These are phyloP conservation scores for Pagetopsis macropterus DNA, from an alignment of 2,797 vertebrate genomes.

Conservation along the genomic window DNA sequence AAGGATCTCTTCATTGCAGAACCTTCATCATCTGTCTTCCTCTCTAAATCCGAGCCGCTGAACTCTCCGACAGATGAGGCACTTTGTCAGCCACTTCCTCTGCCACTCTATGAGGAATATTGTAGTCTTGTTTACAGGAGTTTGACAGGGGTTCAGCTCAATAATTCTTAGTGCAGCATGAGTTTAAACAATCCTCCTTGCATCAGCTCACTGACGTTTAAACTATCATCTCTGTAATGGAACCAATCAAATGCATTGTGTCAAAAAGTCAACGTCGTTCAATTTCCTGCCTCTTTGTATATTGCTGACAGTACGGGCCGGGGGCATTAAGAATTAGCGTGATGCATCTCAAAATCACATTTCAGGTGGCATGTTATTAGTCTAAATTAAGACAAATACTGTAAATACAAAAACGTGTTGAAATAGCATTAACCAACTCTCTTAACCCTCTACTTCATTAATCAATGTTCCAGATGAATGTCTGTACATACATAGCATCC, in stretches of 20 bases:
- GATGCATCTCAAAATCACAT: neutral
- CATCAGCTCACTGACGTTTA: slow-evolving; percentile 10
- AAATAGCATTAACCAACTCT: neutral
- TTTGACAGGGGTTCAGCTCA: slow-evolving; percentile 36
- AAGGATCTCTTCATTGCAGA: neutral
- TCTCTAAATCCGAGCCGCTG: neutral
- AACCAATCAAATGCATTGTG: slow-evolving; percentile 11
- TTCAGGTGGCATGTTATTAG: neutral
- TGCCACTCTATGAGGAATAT: slow-evolving; percentile 24
- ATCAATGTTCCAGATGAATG: slow-evolving; percentile 14
- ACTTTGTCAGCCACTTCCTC: slow-evolving; percentile 7
- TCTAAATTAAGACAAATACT: neutral
- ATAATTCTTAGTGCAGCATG: slow-evolving; percentile 28
- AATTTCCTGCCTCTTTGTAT: slow-evolving; percentile 17
- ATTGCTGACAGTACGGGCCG: neutral
- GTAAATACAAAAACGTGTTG: neutral
- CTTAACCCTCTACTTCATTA: neutral
- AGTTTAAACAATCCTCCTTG: slow-evolving; percentile 6
- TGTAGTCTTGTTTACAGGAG: slow-evolving; percentile 18
- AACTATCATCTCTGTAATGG: slow-evolving; percentile 26
- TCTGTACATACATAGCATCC: neutral
- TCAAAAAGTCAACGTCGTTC: slow-evolving; percentile 6
- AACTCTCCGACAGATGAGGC: slow-evolving; percentile 5
- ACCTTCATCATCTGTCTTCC: neutral
- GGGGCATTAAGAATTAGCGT: neutral